These are phyloP conservation scores for Hippocampus zosterae DNA, from an alignment of 2,113 vertebrate species.

Conservation along the genomic window DNA sequence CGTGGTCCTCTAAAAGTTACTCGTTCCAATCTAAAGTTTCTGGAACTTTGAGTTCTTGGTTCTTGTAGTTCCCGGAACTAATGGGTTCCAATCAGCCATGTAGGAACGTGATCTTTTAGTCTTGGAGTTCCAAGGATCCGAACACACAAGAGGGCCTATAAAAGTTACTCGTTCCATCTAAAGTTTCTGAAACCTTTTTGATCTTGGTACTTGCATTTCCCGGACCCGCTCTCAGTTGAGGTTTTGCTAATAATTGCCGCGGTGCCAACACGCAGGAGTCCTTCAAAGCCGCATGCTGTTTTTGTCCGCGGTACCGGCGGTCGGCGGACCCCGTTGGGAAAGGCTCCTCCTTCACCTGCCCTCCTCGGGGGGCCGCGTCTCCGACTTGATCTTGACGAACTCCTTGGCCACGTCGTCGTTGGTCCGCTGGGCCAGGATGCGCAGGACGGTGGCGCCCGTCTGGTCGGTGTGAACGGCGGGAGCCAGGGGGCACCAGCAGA, in stretches of 20 bases:
- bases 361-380: slow-evolving; percentile 86
- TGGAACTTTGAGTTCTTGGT: too few species aligned
- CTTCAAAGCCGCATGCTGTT: background rate
- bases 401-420: slow-evolving; percentile 94
- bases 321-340: background rate
- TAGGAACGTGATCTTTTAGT: too few species aligned
- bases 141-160: too few species aligned
- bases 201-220: too few species aligned
- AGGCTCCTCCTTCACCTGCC: slow-evolving; percentile 75
- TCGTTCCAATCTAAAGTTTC: too few species aligned
- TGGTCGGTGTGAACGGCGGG: slow-evolving; percentile 84
- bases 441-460: slow-evolving; percentile 86
- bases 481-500: slow-evolving; percentile 92
- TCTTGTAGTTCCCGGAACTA: too few species aligned
- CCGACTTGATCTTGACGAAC: slow-evolving; percentile 91
- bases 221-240: too few species aligned
- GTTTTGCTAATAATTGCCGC: background rate
- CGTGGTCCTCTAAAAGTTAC: too few species aligned
- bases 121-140: too few species aligned
- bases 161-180: too few species aligned
- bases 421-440: slow-evolving; percentile 90
- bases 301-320: background rate
- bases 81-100: too few species aligned
- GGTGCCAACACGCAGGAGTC: background rate
- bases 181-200: too few species aligned